Evolutionary conservation across 1,140 invertebrate species (phyloP).

Genomic region (Parapsyche elsis): DNA sequence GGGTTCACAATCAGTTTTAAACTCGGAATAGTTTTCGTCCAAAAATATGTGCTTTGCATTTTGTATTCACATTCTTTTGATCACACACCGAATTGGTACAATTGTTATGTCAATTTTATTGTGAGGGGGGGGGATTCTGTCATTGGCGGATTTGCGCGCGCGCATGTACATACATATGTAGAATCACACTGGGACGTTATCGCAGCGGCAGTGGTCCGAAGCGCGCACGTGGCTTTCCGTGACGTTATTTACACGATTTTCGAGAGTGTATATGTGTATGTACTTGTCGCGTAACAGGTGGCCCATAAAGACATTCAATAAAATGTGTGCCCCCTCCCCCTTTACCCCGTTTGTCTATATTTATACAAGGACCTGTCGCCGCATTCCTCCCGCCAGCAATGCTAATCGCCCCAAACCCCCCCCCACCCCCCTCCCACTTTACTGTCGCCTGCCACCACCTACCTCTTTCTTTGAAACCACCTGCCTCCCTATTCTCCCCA

Average conservation of each 20-base stretch:
- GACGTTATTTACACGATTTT: background rate
- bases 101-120: no score
- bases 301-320: conserved; percentile 69
- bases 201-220: no score
- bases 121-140: no score
- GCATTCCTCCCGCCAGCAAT: conserved; percentile 40
- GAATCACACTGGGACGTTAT: background rate
- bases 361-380: conserved; percentile 36
- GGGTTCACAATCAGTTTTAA: no score
- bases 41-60: no score
- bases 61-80: no score
- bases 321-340: conserved; percentile 54
- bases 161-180: no score
- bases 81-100: no score
- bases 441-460: background rate
- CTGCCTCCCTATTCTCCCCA: background rate
- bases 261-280: conserved; percentile 10
- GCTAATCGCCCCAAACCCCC: conserved; percentile 30
- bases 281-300: conserved; percentile 63
- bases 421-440: conserved; percentile 2
- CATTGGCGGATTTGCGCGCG: no score
- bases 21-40: no score
- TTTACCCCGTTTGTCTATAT: conserved; percentile 44
- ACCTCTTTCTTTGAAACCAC: background rate
- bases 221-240: background rate